These are phyloP conservation scores for Apostichopus californicus DNA, from an alignment of 35 echinoderm and acorn worm genomes.

Conservation along the genomic window DNA sequence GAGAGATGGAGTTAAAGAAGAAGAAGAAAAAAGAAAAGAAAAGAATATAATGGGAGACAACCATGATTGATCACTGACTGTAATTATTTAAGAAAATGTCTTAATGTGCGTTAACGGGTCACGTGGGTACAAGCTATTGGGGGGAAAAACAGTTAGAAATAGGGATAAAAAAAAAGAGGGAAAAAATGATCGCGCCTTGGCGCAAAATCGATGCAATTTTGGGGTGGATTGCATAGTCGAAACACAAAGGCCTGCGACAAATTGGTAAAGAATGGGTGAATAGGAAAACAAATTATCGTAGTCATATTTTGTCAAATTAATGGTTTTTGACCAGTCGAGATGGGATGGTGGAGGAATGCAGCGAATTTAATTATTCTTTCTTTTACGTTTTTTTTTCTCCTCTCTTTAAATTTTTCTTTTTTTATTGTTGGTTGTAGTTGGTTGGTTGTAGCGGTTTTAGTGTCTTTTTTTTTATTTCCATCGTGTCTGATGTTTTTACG, in stretches of 20 bases:
- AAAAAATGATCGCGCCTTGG: neutral
- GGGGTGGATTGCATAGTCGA: too few relatives aligned
- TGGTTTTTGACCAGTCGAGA: neutral
- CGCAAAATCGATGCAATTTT: neutral
- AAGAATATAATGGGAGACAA: conserved; percentile 31
- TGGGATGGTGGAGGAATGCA: neutral
- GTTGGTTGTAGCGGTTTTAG: neutral
- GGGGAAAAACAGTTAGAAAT: neutral
- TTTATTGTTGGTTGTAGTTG: neutral
- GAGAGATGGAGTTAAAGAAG: neutral
- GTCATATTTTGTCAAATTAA: neutral
- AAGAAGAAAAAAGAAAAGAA: conserved; percentile 15
- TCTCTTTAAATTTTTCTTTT: neutral
- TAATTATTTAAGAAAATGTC: conserved; percentile 56
- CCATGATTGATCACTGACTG: conserved; percentile 40
- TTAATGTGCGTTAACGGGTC: conserved; percentile 49
- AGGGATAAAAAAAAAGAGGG: neutral
- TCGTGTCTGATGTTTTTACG: neutral
- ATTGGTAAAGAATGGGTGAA: neutral
- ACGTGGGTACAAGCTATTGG: conserved; percentile 14
- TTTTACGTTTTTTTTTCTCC: neutral
- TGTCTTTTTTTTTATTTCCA: neutral
- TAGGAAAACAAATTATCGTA: neutral
- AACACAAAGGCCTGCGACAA: conserved; percentile 14
- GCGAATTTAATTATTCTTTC: neutral